Evolutionary conservation across 2,797 vertebrate species (phyloP).

Genomic region (Pachyuromys duprasi): DNA sequence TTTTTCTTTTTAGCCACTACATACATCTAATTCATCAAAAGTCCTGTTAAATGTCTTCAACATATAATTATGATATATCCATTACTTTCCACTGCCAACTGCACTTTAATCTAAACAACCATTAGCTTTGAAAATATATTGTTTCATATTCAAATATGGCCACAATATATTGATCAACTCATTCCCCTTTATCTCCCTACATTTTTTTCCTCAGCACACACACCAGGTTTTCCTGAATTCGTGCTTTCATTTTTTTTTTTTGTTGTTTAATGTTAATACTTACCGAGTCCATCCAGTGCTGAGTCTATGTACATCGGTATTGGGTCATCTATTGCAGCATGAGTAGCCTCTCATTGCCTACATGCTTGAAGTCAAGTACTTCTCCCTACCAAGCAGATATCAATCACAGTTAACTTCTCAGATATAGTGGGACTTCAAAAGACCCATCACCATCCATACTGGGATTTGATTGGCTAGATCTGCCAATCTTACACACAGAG

Average conservation of each 20-base stretch:
- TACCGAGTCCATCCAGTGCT: background rate
- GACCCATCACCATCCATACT: background rate
- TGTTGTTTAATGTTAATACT: background rate
- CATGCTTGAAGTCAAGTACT: background rate
- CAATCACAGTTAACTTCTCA: background rate
- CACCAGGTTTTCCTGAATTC: too few species aligned
- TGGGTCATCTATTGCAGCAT: background rate
- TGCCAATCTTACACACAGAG: background rate
- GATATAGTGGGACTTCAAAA: background rate
- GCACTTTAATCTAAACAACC: background rate
- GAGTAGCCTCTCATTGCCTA: background rate
- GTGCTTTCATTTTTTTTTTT: background rate
- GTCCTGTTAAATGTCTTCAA: background rate
- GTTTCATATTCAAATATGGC: background rate
- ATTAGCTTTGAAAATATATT: too few species aligned
- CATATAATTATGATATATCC: background rate
- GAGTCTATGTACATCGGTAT: background rate
- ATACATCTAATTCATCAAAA: background rate
- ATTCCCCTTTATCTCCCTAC: background rate
- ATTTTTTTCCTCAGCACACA: background rate
- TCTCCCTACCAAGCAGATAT: background rate
- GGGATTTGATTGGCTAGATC: background rate
- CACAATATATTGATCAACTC: too few species aligned
- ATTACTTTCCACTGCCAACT: background rate
- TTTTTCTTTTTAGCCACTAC: background rate